Conservation (phyloP, 2,113 vertebrate genomes). For the Probosciger aterrimus region DNA sequence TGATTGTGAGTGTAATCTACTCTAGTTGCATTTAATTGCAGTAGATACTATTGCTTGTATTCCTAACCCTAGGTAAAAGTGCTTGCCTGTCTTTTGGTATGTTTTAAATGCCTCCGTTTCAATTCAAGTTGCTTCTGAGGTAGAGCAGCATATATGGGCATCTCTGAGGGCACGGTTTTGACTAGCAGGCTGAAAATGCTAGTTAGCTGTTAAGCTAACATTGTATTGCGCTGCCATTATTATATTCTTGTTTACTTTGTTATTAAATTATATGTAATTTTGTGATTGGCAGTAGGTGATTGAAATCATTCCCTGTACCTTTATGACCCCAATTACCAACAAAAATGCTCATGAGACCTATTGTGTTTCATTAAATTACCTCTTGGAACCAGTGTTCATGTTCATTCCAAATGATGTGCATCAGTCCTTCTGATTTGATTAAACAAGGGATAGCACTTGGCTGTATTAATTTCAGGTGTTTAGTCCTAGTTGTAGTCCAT, state of each 20-base stretch:
- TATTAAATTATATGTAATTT: constrained; percentile 1
- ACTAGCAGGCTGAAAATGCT: not conserved
- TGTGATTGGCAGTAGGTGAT: not conserved
- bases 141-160: not conserved
- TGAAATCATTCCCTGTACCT: not conserved
- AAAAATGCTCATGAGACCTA: constrained; percentile 12
- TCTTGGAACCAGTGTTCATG: not conserved
- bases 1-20: not conserved
- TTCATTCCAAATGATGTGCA: not conserved
- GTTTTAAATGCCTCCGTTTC: not conserved
- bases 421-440: not conserved
- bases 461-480: not conserved
- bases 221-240: not conserved
- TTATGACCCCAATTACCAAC: not conserved
- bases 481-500: not conserved
- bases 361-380: constrained; percentile 13
- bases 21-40: not conserved
- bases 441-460: not conserved
- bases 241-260: not conserved
- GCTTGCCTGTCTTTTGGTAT: not conserved
- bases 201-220: not conserved
- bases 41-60: not conserved
- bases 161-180: not conserved
- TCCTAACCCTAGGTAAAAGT: not conserved
- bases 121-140: not conserved